Evolutionary conservation across 2,797 vertebrate species (phyloP), one percentile per base, ranked within the genome.

Genomic region (Stomatorhinus walkeri): DNA sequence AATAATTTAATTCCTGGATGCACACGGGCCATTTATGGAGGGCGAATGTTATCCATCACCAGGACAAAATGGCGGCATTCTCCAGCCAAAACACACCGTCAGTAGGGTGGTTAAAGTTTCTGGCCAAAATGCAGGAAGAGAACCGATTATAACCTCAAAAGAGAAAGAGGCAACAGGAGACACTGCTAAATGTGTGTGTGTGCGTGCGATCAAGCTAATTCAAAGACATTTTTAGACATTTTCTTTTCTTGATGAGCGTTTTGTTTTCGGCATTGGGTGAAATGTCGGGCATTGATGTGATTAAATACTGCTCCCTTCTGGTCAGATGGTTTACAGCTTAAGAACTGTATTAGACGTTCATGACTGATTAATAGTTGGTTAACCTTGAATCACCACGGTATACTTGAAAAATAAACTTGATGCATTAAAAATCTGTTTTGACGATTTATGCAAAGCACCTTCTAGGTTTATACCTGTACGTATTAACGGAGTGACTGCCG

Each of bases 251-350:
- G 32, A 36, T 72, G 32, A 72, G 1, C 6, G 14, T n/a, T 43
- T 40, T 79, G 32, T 79, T n/a, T n/a, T 43, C 72, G 16, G 40
- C 19, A 85, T 14, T 83, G 46, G 9, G 19, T 83, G 43, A 22
- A 28, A 49, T 85, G 83, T 51, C 22, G 4, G 10, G 4, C 22
- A 85, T 49, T 51, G 51, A 4, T 56, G 51, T 32, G 64, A 56
- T 6, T 56, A 36, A 46, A 49, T 83, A 59, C 51, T 46, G 72
- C 72, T 10, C 72, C 88, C 88, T 56, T 83, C 72, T 88, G 88
- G 49, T 61, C 12, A 56, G 32, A 24, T 16, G 16, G 72, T 83
- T 46, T n/a, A 59, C 51, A 32, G 51, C 54, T 46, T 49, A 14
- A 49, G 10, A 76, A n/a, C 9, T 48, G 43, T 4, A 24, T 48